phyloP scores from a whole-genome alignment of 2,797 vertebrate genomes.

The Sebastes alutus region DNA sequence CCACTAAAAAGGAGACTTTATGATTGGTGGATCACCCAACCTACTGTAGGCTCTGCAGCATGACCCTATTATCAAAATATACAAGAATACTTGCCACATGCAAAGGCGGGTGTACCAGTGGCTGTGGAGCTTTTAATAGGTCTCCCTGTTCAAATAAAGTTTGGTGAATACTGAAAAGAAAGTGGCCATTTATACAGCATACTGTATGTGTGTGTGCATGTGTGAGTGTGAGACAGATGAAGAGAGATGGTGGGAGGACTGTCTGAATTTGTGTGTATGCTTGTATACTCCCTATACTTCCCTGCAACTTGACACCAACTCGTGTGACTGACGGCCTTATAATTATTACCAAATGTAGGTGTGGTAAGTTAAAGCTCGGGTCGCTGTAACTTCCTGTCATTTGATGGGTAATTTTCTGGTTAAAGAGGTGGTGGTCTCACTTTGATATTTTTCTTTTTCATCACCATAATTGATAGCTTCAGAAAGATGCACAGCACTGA shows the following conservation, averaged over 20 bases:
- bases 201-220: background rate
- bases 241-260: background rate
- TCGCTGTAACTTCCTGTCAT: slow-evolving; percentile 45
- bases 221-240: background rate
- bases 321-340: slow-evolving; percentile 48
- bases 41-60: slow-evolving; percentile 15
- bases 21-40: slow-evolving; percentile 53
- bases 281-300: slow-evolving; percentile 16
- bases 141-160: slow-evolving; percentile 24
- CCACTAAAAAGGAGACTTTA: slow-evolving; percentile 32
- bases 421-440: slow-evolving; percentile 21
- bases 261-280: slow-evolving; percentile 11
- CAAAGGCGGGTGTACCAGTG: slow-evolving; percentile 18
- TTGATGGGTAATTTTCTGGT: slow-evolving; percentile 37
- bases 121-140: slow-evolving; percentile 29
- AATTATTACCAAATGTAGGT: slow-evolving; percentile 69
- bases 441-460: slow-evolving; percentile 55
- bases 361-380: slow-evolving; percentile 37
- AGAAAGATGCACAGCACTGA: background rate
- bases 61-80: slow-evolving; percentile 60
- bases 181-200: slow-evolving; percentile 6
- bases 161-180: slow-evolving; percentile 7
- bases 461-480: slow-evolving; percentile 42
- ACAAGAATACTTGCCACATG: slow-evolving; percentile 49
- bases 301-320: slow-evolving; percentile 50